Evolutionary conservation across 2,888 invertebrate species (phyloP).

Genomic region (Netelia inedita): DNA sequence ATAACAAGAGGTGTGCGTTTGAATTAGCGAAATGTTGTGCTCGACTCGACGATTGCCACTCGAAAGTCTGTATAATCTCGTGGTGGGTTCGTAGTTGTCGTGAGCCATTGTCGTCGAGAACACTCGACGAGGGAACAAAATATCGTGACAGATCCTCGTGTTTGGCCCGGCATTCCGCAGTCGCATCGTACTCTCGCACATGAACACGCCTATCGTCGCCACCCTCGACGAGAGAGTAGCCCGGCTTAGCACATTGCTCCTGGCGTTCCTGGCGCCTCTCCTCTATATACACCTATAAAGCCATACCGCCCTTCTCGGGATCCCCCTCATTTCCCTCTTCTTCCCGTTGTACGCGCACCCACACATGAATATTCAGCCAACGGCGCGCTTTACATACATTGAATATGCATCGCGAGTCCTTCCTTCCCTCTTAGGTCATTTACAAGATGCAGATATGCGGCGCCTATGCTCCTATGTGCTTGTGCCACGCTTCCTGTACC

Average conservation of each 20-base stretch:
- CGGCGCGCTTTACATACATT: slow-evolving; percentile 82
- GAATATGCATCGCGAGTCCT: slow-evolving; percentile 83
- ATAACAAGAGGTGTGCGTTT: slow-evolving; percentile 3
- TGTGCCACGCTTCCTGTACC: slow-evolving; percentile 52
- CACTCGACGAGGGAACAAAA: slow-evolving; percentile 64
- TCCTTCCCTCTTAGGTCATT: slow-evolving; percentile 84
- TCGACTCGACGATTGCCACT: slow-evolving; percentile 14
- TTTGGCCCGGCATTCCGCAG: slow-evolving; percentile 59
- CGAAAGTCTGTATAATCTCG: slow-evolving; percentile 17
- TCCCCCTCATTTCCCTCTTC: slow-evolving; percentile 21
- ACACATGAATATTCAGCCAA: slow-evolving; percentile 83
- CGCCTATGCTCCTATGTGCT: slow-evolving; percentile 65
- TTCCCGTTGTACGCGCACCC: slow-evolving; percentile 79
- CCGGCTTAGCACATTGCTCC: slow-evolving; percentile 81
- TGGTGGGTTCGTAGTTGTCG: neutral
- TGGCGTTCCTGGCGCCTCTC: slow-evolving; percentile 46
- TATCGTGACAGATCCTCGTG: slow-evolving; percentile 68
- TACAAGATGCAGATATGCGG: slow-evolving; percentile 84
- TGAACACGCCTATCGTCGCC: slow-evolving; percentile 60
- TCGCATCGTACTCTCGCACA: slow-evolving; percentile 39
- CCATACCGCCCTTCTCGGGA: slow-evolving; percentile 3
- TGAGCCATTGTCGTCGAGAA: slow-evolving; percentile 7
- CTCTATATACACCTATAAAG: slow-evolving; percentile 15
- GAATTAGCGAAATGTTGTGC: slow-evolving; percentile 5
- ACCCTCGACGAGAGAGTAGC: slow-evolving; percentile 47